Evolutionary conservation across 2,888 invertebrate genomes (phyloP).

Genomic region (Pterostichus madidus): DNA sequence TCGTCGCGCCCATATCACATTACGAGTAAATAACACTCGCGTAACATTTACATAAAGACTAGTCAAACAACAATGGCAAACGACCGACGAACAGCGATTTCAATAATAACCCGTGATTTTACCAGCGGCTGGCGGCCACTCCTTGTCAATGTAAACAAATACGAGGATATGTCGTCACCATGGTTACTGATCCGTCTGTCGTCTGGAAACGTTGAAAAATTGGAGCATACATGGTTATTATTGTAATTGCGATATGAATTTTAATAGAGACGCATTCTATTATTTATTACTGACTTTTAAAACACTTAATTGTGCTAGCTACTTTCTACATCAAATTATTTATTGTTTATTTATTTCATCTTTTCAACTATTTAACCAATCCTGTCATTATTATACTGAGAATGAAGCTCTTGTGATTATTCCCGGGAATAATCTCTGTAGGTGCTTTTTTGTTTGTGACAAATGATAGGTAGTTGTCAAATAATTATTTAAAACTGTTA

Average conservation of each 20-base stretch:
- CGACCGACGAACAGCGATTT: slow-evolving; percentile 26
- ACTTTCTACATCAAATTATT: background rate
- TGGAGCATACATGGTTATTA: background rate
- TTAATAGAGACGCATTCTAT: background rate
- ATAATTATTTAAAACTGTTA: too few relatives aligned
- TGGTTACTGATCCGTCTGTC: background rate
- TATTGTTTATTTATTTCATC: too few relatives aligned
- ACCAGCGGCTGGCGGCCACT: slow-evolving; percentile 44
- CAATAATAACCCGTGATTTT: slow-evolving; percentile 61
- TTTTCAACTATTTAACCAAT: too few relatives aligned
- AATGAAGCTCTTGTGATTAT: too few relatives aligned
- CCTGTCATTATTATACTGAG: too few relatives aligned
- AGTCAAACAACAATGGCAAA: slow-evolving; percentile 52
- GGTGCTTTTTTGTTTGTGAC: too few relatives aligned
- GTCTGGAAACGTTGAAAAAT: background rate
- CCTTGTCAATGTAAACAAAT: slow-evolving; percentile 56
- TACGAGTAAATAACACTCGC: slow-evolving; percentile 55
- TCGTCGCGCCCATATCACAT: slow-evolving; percentile 56
- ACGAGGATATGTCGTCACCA: slow-evolving; percentile 19
- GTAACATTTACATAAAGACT: slow-evolving; percentile 58
- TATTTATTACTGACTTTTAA: background rate
- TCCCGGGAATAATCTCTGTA: too few relatives aligned
- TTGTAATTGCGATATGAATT: slow-evolving; percentile 10
- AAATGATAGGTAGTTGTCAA: too few relatives aligned
- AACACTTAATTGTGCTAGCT: background rate